Evolutionary conservation across 2,888 invertebrate genomes (phyloP), one percentile per base, ranked within the genome.

Genomic region (Lasioglossum oenotherae): DNA sequence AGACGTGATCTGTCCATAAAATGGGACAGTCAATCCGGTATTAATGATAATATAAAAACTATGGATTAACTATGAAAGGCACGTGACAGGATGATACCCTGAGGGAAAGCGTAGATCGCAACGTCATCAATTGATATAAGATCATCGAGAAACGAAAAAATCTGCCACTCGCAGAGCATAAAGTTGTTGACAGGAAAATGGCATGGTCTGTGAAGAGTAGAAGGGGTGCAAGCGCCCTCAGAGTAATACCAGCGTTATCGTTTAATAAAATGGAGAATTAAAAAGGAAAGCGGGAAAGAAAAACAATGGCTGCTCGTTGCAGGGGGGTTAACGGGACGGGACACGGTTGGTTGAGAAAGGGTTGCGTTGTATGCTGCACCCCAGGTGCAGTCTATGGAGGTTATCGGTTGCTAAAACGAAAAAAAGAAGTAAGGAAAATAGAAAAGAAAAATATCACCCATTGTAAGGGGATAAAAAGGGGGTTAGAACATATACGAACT

Each of bases 221-320:
- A 31, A 31, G 5, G 27, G 31, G 27, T 6, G 27, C 27, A 16
- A 16, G 6, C 64, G 6, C 27, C 64, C 16, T 6, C 64, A 31
- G 64, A 31, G 64, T 16, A 27, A 31, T 64, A 64, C 6, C 27
- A 16, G 64, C 64, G 64, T 64, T 64, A 64, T 64, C 64, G 64
- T 64, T 31, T 31, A 27, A 64, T 64, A 31, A 64, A 64, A 64
- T 31, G 64, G 64, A 6, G 64, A 31, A 64, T 14, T 31, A 31
- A 64, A 64, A 64, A 64, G 27, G 31, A 27, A 64, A 14, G 2
- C 27, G 2, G 64, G 16, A 16, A 27, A 16, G 16, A 64, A 64
- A 64, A 64, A 64, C 64, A 64, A 64, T 64, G 27, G 64, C 16
- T 64, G 31, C 64, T 64, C 31, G 64, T 64, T 31, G 64, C 16